Conservation (phyloP, 2,797 vertebrate genomes). For the Rhinella marina region DNA sequence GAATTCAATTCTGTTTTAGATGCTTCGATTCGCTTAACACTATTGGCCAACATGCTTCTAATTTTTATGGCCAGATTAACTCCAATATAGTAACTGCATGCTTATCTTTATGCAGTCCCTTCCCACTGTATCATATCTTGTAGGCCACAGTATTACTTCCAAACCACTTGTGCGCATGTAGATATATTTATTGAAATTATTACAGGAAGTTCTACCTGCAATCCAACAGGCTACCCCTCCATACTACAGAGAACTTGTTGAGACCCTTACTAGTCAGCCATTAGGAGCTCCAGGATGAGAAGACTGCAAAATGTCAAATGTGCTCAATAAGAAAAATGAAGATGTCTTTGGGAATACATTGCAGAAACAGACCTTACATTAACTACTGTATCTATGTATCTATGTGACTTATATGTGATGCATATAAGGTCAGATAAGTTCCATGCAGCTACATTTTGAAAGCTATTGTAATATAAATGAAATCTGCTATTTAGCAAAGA, state of each 20-base stretch:
- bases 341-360: neutral
- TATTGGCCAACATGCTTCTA: no score
- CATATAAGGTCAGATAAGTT: neutral
- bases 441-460: neutral
- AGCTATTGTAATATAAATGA: neutral
- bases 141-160: neutral
- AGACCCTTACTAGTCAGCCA: neutral
- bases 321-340: neutral
- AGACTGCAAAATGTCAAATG: neutral
- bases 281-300: neutral
- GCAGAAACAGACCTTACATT: no score
- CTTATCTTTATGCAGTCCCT: no score
- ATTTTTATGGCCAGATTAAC: no score
- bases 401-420: neutral
- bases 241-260: neutral
- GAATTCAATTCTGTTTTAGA: no score
- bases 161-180: neutral
- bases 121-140: neutral
- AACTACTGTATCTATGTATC: neutral
- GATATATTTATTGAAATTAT: neutral
- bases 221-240: neutral
- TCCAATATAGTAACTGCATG: no score
- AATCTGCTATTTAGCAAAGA: neutral
- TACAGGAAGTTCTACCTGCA: neutral
- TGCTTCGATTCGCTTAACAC: no score